Percentiles rank a stretch among this genome's conserved stretches.
phyloP scores from a whole-genome alignment of 2,113 vertebrate species.

The Gallinago paraguaiae region DNA sequence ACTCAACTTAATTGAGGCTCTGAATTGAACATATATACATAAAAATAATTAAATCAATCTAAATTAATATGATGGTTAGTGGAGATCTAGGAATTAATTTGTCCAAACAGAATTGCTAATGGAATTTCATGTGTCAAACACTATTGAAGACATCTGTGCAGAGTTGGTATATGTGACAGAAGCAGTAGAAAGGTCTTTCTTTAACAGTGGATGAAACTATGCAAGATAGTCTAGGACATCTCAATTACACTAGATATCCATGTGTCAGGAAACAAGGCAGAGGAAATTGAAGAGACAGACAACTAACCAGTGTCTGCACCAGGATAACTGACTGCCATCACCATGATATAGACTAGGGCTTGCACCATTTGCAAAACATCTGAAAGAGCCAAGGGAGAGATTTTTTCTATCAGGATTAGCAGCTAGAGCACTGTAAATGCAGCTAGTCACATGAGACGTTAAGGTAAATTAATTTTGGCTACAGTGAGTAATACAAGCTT shows the following conservation, averaged over 20 bases:
- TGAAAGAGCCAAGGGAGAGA: not conserved
- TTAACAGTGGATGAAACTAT: not conserved
- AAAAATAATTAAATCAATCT: not conserved
- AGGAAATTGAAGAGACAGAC: not conserved
- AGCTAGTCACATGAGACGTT: not conserved
- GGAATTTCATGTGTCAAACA: not conserved
- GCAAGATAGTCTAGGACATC: not conserved
- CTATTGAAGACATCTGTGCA: not conserved
- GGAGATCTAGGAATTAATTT: not conserved
- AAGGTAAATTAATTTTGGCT: not conserved
- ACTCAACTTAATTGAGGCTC: not conserved
- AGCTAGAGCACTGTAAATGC: not conserved
- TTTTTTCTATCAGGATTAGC: not conserved
- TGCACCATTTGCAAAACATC: not conserved
- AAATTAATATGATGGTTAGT: not conserved
- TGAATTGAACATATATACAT: not conserved
- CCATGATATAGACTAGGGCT: accelerated
- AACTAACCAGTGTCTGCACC: not conserved
- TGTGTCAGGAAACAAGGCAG: not conserved
- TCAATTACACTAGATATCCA: not conserved
- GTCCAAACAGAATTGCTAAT: not conserved
- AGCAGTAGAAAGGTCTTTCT: not conserved
- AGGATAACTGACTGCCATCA: not conserved
- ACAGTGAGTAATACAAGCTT: not conserved
- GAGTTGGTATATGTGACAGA: not conserved